phyloP scores from a whole-genome alignment of 2,113 vertebrate genomes.

The Syngnathoides biaculeatus region DNA sequence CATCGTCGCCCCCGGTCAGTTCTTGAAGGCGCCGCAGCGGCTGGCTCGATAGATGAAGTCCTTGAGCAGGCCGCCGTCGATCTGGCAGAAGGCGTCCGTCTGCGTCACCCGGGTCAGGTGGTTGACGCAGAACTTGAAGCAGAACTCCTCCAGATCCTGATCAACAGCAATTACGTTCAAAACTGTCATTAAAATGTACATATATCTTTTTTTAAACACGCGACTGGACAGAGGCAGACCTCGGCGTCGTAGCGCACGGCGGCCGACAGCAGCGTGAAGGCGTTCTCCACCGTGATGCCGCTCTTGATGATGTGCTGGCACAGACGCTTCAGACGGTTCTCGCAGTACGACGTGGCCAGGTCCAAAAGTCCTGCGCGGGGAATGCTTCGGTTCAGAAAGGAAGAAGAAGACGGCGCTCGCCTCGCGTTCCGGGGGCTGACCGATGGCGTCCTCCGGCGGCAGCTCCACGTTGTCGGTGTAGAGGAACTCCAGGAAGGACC shows the following conservation, averaged over 20 bases:
- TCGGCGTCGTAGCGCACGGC: conserved; percentile 95
- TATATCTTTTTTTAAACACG: neutral
- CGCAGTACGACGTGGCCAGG: conserved; percentile 95
- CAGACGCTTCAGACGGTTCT: conserved; percentile 90
- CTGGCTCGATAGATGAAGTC: conserved; percentile 96
- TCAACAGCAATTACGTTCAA: neutral
- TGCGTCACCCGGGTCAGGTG: conserved; percentile 97
- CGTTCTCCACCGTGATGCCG: conserved; percentile 93
- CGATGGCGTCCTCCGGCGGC: conserved; percentile 95
- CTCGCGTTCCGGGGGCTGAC: conserved; percentile 62
- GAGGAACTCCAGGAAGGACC: conserved; percentile 94
- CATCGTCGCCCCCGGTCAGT: conserved; percentile 72
- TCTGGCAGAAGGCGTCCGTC: conserved; percentile 92
- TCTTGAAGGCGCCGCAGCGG: conserved; percentile 95
- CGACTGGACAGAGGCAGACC: conserved; percentile 69
- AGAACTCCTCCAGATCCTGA: conserved; percentile 97
- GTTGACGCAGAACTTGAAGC: conserved; percentile 98
- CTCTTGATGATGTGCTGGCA: conserved; percentile 97
- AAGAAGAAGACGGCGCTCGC: too few relatives aligned
- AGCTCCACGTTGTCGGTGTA: conserved; percentile 92
- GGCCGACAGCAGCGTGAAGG: conserved; percentile 90
- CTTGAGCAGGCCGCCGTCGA: conserved; percentile 93
- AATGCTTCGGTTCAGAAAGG: neutral
- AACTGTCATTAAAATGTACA: neutral
- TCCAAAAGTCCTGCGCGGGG: conserved; percentile 85